Evolutionary conservation across 2,797 vertebrate species (phyloP).

Genomic region (Pteropus rufus): DNA sequence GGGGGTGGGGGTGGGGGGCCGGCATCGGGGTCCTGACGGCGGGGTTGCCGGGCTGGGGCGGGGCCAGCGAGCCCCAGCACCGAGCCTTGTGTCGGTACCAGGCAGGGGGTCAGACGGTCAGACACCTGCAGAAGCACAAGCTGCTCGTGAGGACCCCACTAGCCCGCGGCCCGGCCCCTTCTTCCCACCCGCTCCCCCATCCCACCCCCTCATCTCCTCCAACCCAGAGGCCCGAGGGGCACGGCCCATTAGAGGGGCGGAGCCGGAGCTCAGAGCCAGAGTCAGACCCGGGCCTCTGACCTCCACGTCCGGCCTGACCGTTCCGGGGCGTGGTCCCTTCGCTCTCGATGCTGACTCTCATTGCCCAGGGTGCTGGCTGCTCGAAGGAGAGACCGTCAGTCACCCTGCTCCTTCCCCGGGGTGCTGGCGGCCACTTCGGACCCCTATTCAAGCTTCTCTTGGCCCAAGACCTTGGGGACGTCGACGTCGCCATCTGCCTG

Average conservation of each 20-base stretch:
- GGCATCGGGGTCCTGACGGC: no score
- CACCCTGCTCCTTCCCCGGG: rapidly evolving
- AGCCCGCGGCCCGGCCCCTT: rapidly evolving
- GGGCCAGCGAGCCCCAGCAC: no score
- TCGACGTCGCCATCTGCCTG: neutral
- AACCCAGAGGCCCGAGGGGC: no score
- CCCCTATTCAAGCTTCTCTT: no score
- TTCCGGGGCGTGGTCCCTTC: rapidly evolving
- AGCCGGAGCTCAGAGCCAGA: neutral
- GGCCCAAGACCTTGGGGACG: neutral
- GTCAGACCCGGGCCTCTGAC: neutral
- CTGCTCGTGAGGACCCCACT: neutral
- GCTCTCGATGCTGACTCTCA: rapidly evolving
- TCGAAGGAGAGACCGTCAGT: neutral
- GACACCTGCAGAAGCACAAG: no score
- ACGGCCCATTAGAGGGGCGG: no score
- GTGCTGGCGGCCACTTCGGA: neutral
- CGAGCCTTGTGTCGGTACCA: rapidly evolving
- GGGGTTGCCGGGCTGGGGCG: no score
- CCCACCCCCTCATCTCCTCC: no score
- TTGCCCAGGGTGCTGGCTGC: rapidly evolving
- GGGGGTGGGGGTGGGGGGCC: no score
- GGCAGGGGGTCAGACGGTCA: neutral
- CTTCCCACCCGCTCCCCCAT: no score
- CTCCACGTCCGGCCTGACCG: neutral